Evolutionary conservation across 1,140 invertebrate species (phyloP).

Genomic region (Sitophilus oryzae): DNA sequence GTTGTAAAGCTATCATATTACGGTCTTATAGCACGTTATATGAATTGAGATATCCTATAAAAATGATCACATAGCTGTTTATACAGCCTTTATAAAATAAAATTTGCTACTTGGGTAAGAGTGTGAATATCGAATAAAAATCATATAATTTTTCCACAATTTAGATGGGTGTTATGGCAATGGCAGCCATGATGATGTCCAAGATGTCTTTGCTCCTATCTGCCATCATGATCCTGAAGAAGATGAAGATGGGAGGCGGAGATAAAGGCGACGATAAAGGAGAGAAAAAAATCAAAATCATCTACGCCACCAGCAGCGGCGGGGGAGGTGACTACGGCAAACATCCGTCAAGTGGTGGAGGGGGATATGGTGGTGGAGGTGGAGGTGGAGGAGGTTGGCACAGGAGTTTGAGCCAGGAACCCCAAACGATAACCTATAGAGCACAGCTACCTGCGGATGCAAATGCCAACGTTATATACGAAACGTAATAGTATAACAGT

Average conservation of each 20-base stretch:
- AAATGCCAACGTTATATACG: slow-evolving; percentile 22
- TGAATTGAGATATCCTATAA: no score
- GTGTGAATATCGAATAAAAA: no score
- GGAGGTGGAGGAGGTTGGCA: slow-evolving; percentile 49
- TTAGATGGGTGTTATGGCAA: slow-evolving; percentile 45
- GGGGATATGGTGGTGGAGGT: slow-evolving; percentile 38
- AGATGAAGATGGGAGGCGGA: slow-evolving; percentile 49
- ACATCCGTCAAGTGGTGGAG: slow-evolving; percentile 38
- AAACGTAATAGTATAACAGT: slow-evolving; percentile 10
- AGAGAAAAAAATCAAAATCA: slow-evolving; percentile 51
- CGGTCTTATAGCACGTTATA: no score
- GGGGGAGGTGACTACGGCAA: slow-evolving; percentile 41
- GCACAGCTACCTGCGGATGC: slow-evolving; percentile 22
- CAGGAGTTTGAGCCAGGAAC: slow-evolving; percentile 42
- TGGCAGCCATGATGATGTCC: slow-evolving; percentile 59
- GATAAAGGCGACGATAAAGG: slow-evolving; percentile 47
- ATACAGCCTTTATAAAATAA: no score
- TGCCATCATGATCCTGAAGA: slow-evolving; percentile 58
- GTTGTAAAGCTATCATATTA: no score
- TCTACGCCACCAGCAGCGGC: slow-evolving; percentile 49
- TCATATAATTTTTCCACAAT: no score
- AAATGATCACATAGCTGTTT: no score
- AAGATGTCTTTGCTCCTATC: slow-evolving; percentile 64
- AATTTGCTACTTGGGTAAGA: no score
- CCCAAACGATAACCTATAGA: slow-evolving; percentile 24